phyloP scores from a whole-genome alignment of 2,888 invertebrate species.

The Morinoia aosen region DNA sequence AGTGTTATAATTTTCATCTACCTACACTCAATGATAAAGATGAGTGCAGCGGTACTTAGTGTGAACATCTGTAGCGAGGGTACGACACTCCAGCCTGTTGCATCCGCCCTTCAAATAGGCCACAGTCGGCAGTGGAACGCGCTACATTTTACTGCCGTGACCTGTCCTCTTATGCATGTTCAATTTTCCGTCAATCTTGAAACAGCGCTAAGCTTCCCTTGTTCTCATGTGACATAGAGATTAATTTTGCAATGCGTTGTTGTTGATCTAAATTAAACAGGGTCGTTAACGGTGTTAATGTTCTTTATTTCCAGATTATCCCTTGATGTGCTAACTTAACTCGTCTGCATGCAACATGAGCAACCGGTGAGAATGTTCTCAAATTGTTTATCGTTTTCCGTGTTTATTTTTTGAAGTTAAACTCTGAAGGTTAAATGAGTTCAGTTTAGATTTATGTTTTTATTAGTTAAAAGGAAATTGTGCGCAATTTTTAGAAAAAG shows the following conservation, averaged over 20 bases:
- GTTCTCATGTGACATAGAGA: not conserved
- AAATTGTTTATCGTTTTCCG: not conserved
- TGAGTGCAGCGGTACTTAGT: not conserved
- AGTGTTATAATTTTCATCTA: not conserved
- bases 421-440: not conserved
- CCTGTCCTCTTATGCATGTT: not conserved
- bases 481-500: not conserved
- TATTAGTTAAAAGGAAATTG: not conserved
- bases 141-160: not conserved
- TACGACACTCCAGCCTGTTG: not conserved
- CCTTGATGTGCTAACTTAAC: not conserved
- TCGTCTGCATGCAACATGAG: not conserved
- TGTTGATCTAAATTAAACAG: not conserved
- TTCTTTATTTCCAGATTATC: not conserved
- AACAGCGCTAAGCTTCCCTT: not conserved
- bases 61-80: not conserved
- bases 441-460: not conserved
- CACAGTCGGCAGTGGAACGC: not conserved
- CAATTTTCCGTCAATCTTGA: not conserved
- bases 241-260: not conserved
- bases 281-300: not conserved
- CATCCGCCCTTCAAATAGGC: not conserved
- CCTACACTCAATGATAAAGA: not conserved
- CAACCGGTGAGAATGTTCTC: not conserved
- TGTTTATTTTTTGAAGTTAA: not conserved